Evolutionary conservation across 2,797 vertebrate species (phyloP), one percentile per base, ranked within the genome.

Genomic region (Sus cebifrons): DNA sequence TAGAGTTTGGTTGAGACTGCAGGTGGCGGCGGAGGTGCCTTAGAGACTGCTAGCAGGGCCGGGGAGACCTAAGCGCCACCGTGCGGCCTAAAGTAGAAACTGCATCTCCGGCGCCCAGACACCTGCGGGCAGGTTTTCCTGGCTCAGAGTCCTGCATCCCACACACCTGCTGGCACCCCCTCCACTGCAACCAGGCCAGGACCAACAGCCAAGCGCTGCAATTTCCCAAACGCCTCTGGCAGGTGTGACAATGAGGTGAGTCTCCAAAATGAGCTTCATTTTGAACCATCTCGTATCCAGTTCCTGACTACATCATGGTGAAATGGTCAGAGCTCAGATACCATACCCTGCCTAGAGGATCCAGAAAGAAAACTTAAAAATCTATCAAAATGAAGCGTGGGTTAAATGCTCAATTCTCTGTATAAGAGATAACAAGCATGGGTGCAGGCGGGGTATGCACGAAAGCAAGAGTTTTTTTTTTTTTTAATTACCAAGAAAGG

Each of bases 1-100:
- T 94, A 87, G 88, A 96, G 97, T 97, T 98, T 97, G 97, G 97
- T 97, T 97, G 98, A 97, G 97, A 94, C 60, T 87, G 94, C 96
- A 90, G 85, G 84, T 95, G 15, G 97, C 85, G 49, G 96, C 84
- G 3, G 93, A 83, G 94, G 89, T 81, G 77, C 83, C 49, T 94
- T 73, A 96, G 82, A 83, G 0, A 78, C 58, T 79, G 23, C n/a
- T 68, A 40, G 83, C 74, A 7, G 29, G 17, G 21, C 49, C 14
- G 3, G 86, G 74, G 91, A n/a, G 29, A 82, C 54, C 23, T 18
- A 56, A 21, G 86, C 77, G 92, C 89, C 77, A 96, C 88, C 89
- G 70, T 73, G 27, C 36, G 97, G 79, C 94, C 56, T 1, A 86
- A 82, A 29, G 3, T 13, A 2, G 54, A 1, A 88, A 75, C 84